Conservation (phyloP, 2,888 invertebrate species). For the Lydus trimaculatus region DNA sequence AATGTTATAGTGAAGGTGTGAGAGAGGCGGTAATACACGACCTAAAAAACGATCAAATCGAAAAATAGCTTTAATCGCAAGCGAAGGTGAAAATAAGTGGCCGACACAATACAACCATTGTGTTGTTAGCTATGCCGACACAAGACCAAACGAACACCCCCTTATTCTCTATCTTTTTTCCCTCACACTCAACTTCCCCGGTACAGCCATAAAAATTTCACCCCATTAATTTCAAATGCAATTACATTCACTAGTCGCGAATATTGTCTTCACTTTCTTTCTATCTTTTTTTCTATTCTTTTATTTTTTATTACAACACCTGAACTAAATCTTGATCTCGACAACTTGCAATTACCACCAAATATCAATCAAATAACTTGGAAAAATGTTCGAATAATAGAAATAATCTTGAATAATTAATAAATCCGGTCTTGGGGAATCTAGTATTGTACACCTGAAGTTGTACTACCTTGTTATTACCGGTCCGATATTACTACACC, state of each 20-base stretch:
- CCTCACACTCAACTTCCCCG: background rate
- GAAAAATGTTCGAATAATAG: background rate
- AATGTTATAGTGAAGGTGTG: slow-evolving; percentile 33
- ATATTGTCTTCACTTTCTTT: background rate
- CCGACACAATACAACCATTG: slow-evolving; percentile 37
- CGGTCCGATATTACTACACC: slow-evolving; percentile 36
- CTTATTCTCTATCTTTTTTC: slow-evolving; percentile 8
- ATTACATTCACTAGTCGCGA: slow-evolving; percentile 9
- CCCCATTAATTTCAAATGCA: slow-evolving; percentile 9
- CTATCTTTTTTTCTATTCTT: background rate
- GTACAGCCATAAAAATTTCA: slow-evolving; percentile 8
- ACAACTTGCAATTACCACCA: background rate
- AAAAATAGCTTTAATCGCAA: slow-evolving; percentile 42
- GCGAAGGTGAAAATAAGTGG: slow-evolving; percentile 42
- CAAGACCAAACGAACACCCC: slow-evolving; percentile 28
- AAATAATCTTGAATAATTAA: slow-evolving; percentile 15
- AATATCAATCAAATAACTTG: background rate
- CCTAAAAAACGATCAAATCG: slow-evolving; percentile 38
- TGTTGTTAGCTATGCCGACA: slow-evolving; percentile 22
- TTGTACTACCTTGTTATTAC: slow-evolving; percentile 40
- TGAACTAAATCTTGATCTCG: slow-evolving; percentile 1
- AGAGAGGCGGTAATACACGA: slow-evolving; percentile 35
- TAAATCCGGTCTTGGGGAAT: slow-evolving; percentile 26
- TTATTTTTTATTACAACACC: slow-evolving; percentile 1
- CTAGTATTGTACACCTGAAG: slow-evolving; percentile 1